These are phyloP conservation scores for Lonchura striata DNA, from an alignment of 2,113 vertebrate species.

Conservation along the genomic window DNA sequence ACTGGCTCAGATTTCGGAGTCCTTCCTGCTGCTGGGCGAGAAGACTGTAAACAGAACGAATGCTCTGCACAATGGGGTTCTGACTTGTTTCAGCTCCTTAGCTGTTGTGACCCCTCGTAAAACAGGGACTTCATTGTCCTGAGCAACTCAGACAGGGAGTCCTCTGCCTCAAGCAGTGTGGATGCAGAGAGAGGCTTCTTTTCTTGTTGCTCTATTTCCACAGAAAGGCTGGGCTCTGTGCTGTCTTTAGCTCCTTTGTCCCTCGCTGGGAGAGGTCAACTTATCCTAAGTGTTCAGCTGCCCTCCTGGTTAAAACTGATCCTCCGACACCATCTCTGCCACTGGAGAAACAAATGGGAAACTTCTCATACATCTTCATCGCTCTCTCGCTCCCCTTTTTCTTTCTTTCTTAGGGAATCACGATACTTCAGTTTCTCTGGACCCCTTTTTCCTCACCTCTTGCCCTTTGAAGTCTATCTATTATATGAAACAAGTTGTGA, in stretches of 20 bases:
- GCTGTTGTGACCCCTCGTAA: constrained; percentile 63
- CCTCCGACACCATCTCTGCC: not conserved
- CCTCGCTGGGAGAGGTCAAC: constrained; percentile 49
- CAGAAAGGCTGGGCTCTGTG: constrained; percentile 55
- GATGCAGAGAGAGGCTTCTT: constrained; percentile 53
- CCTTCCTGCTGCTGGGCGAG: not conserved
- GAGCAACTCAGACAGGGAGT: constrained; percentile 54
- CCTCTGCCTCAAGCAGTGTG: constrained; percentile 67
- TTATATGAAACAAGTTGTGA: not conserved
- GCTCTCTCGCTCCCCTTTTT: not conserved
- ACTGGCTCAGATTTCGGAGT: constrained; percentile 11
- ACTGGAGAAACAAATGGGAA: not conserved
- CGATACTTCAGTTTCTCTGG: not conserved
- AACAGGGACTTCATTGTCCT: constrained; percentile 77
- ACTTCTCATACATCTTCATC: not conserved
- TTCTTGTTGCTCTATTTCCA: constrained; percentile 61
- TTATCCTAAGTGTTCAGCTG: constrained; percentile 49
- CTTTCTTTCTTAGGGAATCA: not conserved
- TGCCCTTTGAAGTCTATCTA: not conserved
- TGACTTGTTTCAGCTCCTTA: constrained; percentile 68
- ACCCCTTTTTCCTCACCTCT: not conserved
- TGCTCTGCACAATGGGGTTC: constrained; percentile 54
- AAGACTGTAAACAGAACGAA: constrained; percentile 30
- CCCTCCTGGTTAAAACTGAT: constrained; percentile 25
- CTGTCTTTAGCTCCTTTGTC: constrained; percentile 72